phyloP scores from a whole-genome alignment of 2,888 invertebrate genomes.

The Sarcophaga caerulescens region DNA sequence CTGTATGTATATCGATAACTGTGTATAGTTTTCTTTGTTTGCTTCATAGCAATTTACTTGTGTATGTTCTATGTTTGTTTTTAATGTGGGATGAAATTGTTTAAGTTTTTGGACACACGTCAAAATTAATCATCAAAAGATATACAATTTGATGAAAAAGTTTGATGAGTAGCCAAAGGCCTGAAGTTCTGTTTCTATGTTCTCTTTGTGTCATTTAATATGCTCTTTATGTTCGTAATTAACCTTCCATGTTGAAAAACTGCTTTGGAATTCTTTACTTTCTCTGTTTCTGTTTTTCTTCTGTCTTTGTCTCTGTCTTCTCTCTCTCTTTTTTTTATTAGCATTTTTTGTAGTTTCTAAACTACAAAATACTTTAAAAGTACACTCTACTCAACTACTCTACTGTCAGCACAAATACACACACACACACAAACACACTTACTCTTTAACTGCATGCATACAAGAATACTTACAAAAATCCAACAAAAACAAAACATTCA shows the following conservation, averaged over 20 bases:
- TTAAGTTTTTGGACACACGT: no score
- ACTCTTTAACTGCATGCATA: slow-evolving; percentile 52
- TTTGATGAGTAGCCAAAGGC: no score
- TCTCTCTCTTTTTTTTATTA: neutral
- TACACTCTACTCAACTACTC: slow-evolving; percentile 3
- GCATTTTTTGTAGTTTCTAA: slow-evolving; percentile 30
- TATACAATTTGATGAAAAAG: no score
- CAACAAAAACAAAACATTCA: slow-evolving; percentile 62
- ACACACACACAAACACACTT: slow-evolving; percentile 1
- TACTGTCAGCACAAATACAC: neutral
- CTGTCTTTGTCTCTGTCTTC: neutral
- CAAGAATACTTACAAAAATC: slow-evolving; percentile 27
- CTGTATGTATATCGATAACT: no score
- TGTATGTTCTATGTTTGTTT: no score
- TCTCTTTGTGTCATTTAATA: neutral
- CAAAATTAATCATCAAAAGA: no score
- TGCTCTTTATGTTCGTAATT: neutral
- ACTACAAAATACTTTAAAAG: slow-evolving; percentile 40
- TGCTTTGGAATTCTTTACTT: neutral
- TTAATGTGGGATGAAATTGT: no score
- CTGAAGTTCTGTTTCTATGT: neutral
- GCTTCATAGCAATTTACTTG: no score
- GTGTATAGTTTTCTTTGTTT: no score
- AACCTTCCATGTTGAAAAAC: neutral
- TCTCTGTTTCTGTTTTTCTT: neutral